These are phyloP conservation scores for Aphaenogaster rudis DNA, from an alignment of 1,140 invertebrate genomes.

Conservation along the genomic window DNA sequence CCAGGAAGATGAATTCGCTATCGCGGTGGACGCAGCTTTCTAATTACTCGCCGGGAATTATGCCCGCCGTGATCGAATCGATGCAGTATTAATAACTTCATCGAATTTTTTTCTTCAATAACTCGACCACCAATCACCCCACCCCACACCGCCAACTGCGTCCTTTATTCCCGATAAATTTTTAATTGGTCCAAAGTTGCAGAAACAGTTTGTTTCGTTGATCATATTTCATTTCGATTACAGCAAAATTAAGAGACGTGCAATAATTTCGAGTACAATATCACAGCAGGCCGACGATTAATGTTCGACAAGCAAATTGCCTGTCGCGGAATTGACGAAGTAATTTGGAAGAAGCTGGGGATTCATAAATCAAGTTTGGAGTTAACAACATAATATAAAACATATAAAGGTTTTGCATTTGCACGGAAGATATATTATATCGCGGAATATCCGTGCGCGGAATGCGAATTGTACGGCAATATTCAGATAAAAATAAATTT, in stretches of 20 bases:
- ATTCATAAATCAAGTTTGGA: conserved; percentile 41
- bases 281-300: not conserved
- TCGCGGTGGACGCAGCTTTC: conserved; percentile 35
- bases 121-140: not conserved
- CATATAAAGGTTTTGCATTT: not conserved
- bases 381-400: not conserved
- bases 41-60: conserved; percentile 64
- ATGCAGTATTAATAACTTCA: conserved; percentile 38
- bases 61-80: not conserved
- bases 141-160: not conserved
- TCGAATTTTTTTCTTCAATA: conserved; percentile 48
- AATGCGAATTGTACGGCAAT: not conserved
- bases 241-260: not conserved
- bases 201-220: not conserved
- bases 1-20: conserved; percentile 52
- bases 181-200: conserved; percentile 18
- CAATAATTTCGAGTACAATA: conserved; percentile 14
- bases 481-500: not conserved
- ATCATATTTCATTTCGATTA: conserved; percentile 23
- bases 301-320: conserved; percentile 30
- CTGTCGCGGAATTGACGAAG: conserved; percentile 31
- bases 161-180: conserved; percentile 12
- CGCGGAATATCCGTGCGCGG: not conserved
- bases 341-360: conserved; percentile 18
- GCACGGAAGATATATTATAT: not conserved